These are phyloP conservation scores for Onychomys leucogaster DNA, from an alignment of 2,797 vertebrate species.

Conservation along the genomic window DNA sequence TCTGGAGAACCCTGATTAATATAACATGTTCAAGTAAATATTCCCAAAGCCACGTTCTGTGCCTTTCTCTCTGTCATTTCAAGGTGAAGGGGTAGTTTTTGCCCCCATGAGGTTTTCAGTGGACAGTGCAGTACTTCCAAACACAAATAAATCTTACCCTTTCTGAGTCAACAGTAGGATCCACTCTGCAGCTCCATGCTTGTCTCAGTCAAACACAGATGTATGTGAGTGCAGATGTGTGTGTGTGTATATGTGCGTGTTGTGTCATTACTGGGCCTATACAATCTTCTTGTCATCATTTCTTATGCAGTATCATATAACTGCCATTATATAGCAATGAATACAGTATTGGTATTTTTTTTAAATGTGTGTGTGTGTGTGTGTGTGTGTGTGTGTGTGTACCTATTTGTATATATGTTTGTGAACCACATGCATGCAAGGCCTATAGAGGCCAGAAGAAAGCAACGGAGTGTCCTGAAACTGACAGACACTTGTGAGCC, in stretches of 20 bases:
- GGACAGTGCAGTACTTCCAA: neutral
- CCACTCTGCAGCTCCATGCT: no score
- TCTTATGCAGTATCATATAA: neutral
- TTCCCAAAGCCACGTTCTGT: neutral
- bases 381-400: no score
- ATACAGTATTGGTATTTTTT: no score
- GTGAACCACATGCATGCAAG: neutral
- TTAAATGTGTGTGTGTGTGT: no score
- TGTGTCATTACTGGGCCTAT: no score
- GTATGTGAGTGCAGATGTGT: neutral
- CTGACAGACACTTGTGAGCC: neutral
- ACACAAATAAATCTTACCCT: neutral
- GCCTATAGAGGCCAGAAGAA: neutral
- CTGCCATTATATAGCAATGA: no score
- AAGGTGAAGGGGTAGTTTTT: neutral
- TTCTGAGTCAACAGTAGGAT: neutral
- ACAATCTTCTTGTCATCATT: neutral
- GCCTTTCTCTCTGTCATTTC: neutral
- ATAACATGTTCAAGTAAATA: neutral
- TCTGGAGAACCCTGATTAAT: no score
- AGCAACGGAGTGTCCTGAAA: neutral
- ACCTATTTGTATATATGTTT: neutral
- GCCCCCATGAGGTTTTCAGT: neutral
- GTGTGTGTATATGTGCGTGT: neutral
- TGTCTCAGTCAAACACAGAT: neutral